These are phyloP conservation scores for Oplegnathus fasciatus DNA, from an alignment of 2,113 vertebrate species.

Conservation along the genomic window DNA sequence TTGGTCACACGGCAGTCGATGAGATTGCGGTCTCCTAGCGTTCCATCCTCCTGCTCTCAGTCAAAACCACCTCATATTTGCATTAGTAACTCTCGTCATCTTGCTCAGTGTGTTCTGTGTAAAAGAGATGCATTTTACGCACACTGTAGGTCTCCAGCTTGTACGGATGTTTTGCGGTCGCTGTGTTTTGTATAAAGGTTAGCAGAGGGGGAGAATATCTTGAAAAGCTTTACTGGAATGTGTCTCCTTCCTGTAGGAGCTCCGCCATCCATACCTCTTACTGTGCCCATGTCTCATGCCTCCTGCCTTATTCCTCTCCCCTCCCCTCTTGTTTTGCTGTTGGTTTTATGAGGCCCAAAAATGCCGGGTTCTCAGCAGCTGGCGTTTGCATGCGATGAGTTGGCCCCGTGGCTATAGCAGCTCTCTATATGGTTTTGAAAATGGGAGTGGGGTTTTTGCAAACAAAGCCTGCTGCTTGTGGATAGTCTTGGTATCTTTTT, in stretches of 20 bases:
- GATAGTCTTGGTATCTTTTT: slow-evolving; percentile 9
- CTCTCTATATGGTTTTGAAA: slow-evolving; percentile 36
- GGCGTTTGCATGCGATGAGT: slow-evolving; percentile 68
- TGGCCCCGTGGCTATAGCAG: slow-evolving; percentile 46
- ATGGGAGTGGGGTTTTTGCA: slow-evolving; percentile 7
- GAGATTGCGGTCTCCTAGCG: slow-evolving; percentile 17
- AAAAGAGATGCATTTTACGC: slow-evolving; percentile 43
- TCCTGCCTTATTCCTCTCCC: slow-evolving; percentile 48
- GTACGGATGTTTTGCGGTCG: slow-evolving; percentile 44
- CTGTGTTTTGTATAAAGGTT: slow-evolving; percentile 56
- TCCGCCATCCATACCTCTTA: slow-evolving; percentile 64
- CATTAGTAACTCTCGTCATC: slow-evolving; percentile 45
- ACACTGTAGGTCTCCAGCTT: slow-evolving; percentile 35
- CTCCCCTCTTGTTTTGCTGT: slow-evolving; percentile 73
- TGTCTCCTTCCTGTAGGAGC: slow-evolving; percentile 71
- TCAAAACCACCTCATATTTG: slow-evolving; percentile 48
- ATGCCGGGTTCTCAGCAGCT: slow-evolving; percentile 66
- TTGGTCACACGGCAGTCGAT: slow-evolving; percentile 39
- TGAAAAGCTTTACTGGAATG: slow-evolving; percentile 67
- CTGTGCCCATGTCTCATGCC: slow-evolving; percentile 68
- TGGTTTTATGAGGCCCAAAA: slow-evolving; percentile 75
- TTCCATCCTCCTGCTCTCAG: background rate
- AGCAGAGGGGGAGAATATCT: slow-evolving; percentile 54
- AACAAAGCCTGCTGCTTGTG: slow-evolving; percentile 30
- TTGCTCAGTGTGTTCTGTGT: background rate